Base-by-base conservation (phyloP, 1,140 invertebrate species). In the Pseudomyrmex cubaensis region DNA sequence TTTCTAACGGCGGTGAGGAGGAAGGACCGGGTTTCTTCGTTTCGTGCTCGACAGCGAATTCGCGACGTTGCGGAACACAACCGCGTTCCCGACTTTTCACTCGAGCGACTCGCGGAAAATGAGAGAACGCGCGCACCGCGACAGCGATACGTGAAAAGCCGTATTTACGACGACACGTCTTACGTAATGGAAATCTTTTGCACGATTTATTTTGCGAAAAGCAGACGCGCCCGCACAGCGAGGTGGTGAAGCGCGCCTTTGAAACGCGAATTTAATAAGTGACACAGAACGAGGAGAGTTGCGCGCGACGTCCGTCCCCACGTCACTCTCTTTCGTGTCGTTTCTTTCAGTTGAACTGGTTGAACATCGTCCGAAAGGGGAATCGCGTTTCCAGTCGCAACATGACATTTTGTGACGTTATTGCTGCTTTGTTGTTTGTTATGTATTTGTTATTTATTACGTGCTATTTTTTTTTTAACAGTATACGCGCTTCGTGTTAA, bases 261-360 rank as follows among this genome's bases (percentile, higher is more conserved):
- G 66, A 80, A 80, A 80, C 44, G 76, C 54, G 76, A 80, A 80
- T 80, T 80, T 80, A 80, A 80, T 80, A 80, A 80, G 66, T 57
- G 76, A 48, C 13, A 25, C 62, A 72, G 22, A 80, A 80, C 1
- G 76, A 50, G 15, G 57, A 69, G 15, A 52, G 50, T 10, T 13
- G 50, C n/a, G 66, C 52, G 10, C 44, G n/a, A 12, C 64, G 76
- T 48, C 2, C 50, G 50, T 35, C 35, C 35, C 15, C 35, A 13
- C 35, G 35, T 78, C 59, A 25, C 25, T 46, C 44, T 62, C 15
- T 35, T 7, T 10, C 54, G 54, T 15, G 54, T 70, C 64, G 75
- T 12, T 20, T 78, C 25, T 46, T 48, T 25, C n/a, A 7, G 13
- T 13, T 20, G 35, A n/a, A 20, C 54, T 15, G 62, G 20, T 35